Base-by-base conservation (phyloP, 2,888 invertebrate genomes). In the Hedychridium roseum region DNA sequence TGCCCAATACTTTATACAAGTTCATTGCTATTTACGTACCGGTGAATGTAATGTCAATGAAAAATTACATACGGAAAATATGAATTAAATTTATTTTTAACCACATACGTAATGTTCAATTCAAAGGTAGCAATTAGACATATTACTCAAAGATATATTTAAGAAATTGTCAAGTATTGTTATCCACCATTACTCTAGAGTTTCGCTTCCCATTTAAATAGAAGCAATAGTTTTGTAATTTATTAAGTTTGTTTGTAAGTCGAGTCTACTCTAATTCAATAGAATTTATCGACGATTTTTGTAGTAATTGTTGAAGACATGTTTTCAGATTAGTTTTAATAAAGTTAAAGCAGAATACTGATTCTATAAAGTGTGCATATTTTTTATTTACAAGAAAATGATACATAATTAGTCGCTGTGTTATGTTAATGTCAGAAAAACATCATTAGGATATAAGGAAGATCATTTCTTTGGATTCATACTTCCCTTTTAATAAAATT, bases 331-430 rank as follows among this genome's bases (percentile, higher is more conserved):
- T 16, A 34, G 12, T 14, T 15, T 32, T 16, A 16, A 34, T 34
- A 18, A 17, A 17, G 12, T 17, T 35, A 17, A 35, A 18, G 18
- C 17, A 35, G 14, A 16, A 3, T 3, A 35, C 16, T 35, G 11
- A 16, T 6, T 23, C 23, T 58, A 45, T 43, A 38, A 51, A 50
- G 47, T 62, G 52, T 44, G 50, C 51, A 57, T 53, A 39, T 44
- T 45, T 40, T 64, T 62, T 63, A 61, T 64, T 63, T 58, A 64
- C 58, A 52, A 52, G 38, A 62, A 50, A 16, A 6, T 43, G 41
- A 51, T 63, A 55, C 43, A 63, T 45, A 44, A 43, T 45, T 39
- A 44, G 7, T 14, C 46, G 44, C 20, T 46, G 38, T 53, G 40
- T 59, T 35, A 31, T 42, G 21, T 50, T 43, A 58, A 38, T 28